Percentiles rank a stretch among this genome's conserved stretches.
These are phyloP conservation scores for Aradus depressus DNA, from an alignment of 2,888 invertebrate species.

Conservation along the genomic window DNA sequence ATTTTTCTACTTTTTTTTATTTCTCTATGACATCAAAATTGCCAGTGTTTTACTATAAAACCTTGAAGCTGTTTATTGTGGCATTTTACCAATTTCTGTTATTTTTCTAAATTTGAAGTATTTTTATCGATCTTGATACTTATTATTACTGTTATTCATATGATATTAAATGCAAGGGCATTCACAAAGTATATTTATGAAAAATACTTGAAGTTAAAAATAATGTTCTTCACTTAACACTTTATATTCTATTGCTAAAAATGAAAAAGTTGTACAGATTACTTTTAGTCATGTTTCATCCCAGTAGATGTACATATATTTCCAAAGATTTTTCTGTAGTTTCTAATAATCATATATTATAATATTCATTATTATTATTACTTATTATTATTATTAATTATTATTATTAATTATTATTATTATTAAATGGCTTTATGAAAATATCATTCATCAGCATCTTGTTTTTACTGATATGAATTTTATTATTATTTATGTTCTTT, in stretches of 20 bases:
- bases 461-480: slow-evolving; percentile 25
- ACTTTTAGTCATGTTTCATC: slow-evolving; percentile 26
- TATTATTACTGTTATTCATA: slow-evolving; percentile 24
- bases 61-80: slow-evolving; percentile 25
- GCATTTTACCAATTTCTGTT: slow-evolving; percentile 23
- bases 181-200: slow-evolving; percentile 27
- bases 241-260: slow-evolving; percentile 25
- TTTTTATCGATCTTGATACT: slow-evolving; percentile 6
- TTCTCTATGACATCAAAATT: no score
- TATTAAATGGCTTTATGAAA: slow-evolving; percentile 9
- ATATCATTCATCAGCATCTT: slow-evolving; percentile 9
- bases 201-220: slow-evolving; percentile 23
- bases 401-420: slow-evolving; percentile 18
- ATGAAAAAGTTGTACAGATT: slow-evolving; percentile 26
- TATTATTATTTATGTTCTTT: slow-evolving; percentile 14
- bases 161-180: slow-evolving; percentile 25
- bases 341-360: slow-evolving; percentile 8
- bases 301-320: slow-evolving; percentile 26
- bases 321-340: slow-evolving; percentile 16
- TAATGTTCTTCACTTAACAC: slow-evolving; percentile 28
- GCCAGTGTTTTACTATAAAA: slow-evolving; percentile 15
- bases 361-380: slow-evolving; percentile 18
- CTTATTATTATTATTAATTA: slow-evolving; percentile 27
- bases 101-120: slow-evolving; percentile 13
- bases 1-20: slow-evolving; percentile 16